Percentiles rank a stretch among this genome's conserved stretches.
Evolutionary conservation across 2,888 invertebrate species (phyloP).

Genomic region (Ophion slaviceki): DNA sequence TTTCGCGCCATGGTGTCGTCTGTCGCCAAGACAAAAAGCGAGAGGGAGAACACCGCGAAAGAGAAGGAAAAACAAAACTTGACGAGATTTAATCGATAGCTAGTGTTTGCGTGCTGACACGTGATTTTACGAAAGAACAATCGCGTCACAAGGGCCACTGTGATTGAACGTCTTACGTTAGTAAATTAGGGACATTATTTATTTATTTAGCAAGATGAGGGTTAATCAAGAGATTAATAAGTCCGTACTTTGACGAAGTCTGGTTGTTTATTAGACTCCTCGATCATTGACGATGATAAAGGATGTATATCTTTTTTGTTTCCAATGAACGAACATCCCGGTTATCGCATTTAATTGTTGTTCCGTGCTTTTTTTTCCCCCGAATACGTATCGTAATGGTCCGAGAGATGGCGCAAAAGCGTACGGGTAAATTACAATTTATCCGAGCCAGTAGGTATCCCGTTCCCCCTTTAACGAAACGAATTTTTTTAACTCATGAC

Average conservation of each 20-base stretch:
- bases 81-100: conserved; percentile 45
- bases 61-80: conserved; percentile 10
- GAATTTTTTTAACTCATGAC: conserved; percentile 41
- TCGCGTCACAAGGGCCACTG: conserved; percentile 47
- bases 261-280: conserved; percentile 50
- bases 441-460: conserved; percentile 41
- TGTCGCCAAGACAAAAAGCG: conserved; percentile 3
- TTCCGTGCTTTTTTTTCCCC: conserved; percentile 10
- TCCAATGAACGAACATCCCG: conserved; percentile 27
- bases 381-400: neutral
- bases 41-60: neutral
- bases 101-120: conserved; percentile 32
- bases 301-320: conserved; percentile 23
- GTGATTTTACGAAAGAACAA: conserved; percentile 30
- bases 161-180: conserved; percentile 58
- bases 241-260: conserved; percentile 32
- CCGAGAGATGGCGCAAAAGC: conserved; percentile 18
- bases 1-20: neutral
- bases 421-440: conserved; percentile 1
- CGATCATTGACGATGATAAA: conserved; percentile 44
- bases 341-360: conserved; percentile 8
- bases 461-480: conserved; percentile 20
- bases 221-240: conserved; percentile 22
- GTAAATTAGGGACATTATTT: conserved; percentile 63
- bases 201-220: conserved; percentile 62